Conservation (phyloP, 2,113 vertebrate species). For the Oreochromis tanganicae region DNA sequence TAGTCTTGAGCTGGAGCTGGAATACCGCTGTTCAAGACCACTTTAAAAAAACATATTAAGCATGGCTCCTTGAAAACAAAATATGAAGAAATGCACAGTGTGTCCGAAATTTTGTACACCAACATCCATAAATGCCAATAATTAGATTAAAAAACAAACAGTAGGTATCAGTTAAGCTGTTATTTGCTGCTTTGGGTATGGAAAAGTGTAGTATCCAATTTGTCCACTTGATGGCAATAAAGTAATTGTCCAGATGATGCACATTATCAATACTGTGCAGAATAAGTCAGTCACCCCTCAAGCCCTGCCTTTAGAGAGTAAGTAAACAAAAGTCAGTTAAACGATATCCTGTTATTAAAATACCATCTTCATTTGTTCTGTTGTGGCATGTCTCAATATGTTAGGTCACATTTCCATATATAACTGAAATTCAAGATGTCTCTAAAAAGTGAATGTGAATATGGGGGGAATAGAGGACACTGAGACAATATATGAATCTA, state of each 20-base stretch:
- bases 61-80: not conserved
- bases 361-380: not conserved
- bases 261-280: not conserved
- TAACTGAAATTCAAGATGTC: not conserved
- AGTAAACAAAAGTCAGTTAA: not conserved
- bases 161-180: not conserved
- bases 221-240: slow-evolving; percentile 28
- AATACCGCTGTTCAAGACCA: not conserved
- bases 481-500: not conserved
- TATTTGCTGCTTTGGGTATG: not conserved
- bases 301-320: not conserved
- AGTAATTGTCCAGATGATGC: not conserved
- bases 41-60: not conserved
- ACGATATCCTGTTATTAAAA: not conserved
- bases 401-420: not conserved
- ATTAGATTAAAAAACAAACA: not conserved
- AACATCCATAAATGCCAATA: not conserved
- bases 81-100: not conserved
- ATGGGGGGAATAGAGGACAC: not conserved
- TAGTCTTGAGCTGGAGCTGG: not conserved
- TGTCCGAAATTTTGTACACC: not conserved
- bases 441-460: not conserved
- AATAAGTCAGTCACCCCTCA: not conserved
- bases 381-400: not conserved
- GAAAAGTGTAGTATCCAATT: not conserved